Evolutionary conservation across 2,797 vertebrate species (phyloP).

Genomic region (Hylomyscus alleni): DNA sequence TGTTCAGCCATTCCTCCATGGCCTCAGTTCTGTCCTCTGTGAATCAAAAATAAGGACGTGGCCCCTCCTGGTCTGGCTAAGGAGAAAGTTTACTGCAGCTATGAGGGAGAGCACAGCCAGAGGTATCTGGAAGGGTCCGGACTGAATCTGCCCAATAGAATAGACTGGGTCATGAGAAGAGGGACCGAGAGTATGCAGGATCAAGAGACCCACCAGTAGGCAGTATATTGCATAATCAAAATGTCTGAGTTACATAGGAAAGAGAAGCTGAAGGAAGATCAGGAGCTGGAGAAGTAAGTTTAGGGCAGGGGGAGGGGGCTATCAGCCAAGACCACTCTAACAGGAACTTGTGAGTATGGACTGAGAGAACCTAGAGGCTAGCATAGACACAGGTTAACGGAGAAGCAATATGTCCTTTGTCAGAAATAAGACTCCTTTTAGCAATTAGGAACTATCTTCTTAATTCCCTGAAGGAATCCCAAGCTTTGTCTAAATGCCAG

Average conservation of each 20-base stretch:
- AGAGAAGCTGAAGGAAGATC: neutral
- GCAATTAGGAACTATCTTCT: neutral
- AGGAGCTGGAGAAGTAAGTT: neutral
- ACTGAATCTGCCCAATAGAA: neutral
- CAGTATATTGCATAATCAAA: neutral
- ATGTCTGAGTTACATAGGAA: neutral
- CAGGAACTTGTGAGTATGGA: neutral
- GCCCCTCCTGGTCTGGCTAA: neutral
- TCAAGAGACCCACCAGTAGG: neutral
- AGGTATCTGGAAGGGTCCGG: neutral
- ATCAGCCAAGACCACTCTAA: neutral
- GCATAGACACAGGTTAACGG: neutral
- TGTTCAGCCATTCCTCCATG: neutral
- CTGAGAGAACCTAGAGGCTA: neutral
- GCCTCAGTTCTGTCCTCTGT: neutral
- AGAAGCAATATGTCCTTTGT: neutral
- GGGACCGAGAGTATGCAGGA: neutral
- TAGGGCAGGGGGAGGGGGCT: neutral
- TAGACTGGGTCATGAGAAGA: neutral
- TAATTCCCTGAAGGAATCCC: neutral
- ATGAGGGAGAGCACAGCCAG: no score
- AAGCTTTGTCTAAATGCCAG: neutral
- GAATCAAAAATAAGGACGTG: neutral
- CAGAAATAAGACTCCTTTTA: neutral
- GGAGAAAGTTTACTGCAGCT: no score